These are phyloP conservation scores for Ibycter americanus DNA, from an alignment of 2,797 vertebrate species.

Conservation along the genomic window DNA sequence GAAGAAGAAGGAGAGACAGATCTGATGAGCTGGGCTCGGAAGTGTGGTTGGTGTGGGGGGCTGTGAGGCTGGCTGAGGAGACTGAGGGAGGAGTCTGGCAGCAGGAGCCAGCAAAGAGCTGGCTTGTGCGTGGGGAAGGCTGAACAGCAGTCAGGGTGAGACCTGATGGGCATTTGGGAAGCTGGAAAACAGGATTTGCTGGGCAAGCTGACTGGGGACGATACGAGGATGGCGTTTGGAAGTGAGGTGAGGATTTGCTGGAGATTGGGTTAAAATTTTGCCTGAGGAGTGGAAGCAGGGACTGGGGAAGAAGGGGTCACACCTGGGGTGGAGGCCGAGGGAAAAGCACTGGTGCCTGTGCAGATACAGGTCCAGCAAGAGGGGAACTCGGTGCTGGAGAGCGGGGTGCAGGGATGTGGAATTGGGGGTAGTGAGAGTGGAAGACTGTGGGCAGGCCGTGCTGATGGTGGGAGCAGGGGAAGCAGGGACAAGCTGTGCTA, in stretches of 20 bases:
- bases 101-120: neutral
- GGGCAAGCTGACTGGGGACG: neutral
- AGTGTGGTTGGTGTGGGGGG: neutral
- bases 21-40: constrained; percentile 5
- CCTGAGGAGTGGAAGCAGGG: neutral
- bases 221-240: neutral
- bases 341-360: neutral
- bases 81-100: constrained; percentile 38
- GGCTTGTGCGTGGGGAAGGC: neutral
- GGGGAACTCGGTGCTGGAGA: neutral
- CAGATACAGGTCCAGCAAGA: neutral
- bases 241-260: neutral
- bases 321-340: accelerated
- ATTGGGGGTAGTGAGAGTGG: neutral
- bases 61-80: constrained; percentile 28
- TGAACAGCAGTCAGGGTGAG: neutral
- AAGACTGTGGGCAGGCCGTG: neutral
- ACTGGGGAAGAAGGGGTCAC: neutral
- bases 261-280: neutral
- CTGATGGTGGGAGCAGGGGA: neutral
- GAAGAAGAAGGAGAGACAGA: constrained; percentile 12
- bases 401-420: neutral
- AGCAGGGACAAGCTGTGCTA: neutral
- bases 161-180: neutral
- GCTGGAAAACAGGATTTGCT: neutral